Percentiles rank a stretch among this genome's conserved stretches.
Conservation (phyloP, 1,140 invertebrate species). For the Hermatobates lingyangjiaoensis region DNA sequence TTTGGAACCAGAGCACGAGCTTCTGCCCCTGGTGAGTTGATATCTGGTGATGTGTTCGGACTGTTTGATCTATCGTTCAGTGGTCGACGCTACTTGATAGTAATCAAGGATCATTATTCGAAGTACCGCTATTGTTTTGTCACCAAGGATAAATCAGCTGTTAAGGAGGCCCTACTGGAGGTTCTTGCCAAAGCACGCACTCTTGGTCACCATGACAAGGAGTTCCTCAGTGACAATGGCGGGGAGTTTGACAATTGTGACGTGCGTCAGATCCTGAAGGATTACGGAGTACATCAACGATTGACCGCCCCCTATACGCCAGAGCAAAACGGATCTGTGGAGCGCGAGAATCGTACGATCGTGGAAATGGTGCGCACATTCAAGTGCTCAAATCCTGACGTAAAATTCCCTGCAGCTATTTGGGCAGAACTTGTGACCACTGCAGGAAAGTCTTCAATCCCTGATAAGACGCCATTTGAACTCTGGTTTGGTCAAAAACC, state of each 20-base stretch:
- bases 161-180: slow-evolving; percentile 16
- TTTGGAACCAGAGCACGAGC: slow-evolving; percentile 19
- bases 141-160: slow-evolving; percentile 19
- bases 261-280: slow-evolving; percentile 16
- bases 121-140: slow-evolving; percentile 20
- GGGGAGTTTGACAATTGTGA: slow-evolving; percentile 17
- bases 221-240: slow-evolving; percentile 21
- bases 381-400: background rate
- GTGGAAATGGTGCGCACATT: background rate
- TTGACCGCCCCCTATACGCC: background rate
- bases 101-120: slow-evolving; percentile 20
- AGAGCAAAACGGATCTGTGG: background rate
- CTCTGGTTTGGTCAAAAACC: background rate
- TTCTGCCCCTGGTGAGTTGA: slow-evolving; percentile 17
- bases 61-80: slow-evolving; percentile 15
- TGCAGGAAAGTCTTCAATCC: background rate
- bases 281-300: background rate
- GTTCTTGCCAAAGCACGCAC: slow-evolving; percentile 16
- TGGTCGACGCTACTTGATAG: slow-evolving; percentile 20
- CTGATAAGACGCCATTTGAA: background rate
- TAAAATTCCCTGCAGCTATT: background rate
- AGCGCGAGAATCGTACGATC: background rate
- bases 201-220: slow-evolving; percentile 17
- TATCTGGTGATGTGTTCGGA: slow-evolving; percentile 20
- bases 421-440: background rate